Evolutionary conservation across 1,140 invertebrate species (phyloP).

Genomic region (Samia ricini): DNA sequence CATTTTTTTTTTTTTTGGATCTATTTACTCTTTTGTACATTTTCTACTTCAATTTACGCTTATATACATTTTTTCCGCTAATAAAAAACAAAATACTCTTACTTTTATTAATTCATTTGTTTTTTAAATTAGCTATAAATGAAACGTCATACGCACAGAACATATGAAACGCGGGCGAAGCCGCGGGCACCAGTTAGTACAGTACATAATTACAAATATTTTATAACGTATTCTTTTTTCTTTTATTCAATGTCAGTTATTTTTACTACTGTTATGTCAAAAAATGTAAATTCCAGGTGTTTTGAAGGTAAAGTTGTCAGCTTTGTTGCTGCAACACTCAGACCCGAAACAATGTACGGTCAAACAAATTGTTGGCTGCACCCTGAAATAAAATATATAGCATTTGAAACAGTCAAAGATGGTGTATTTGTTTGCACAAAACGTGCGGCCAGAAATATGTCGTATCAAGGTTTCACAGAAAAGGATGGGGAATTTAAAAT

Average conservation of each 20-base stretch:
- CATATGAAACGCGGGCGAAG: too few relatives aligned
- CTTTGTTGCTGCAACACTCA: slow-evolving; percentile 97
- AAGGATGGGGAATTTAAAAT: slow-evolving; percentile 88
- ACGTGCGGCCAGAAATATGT: slow-evolving; percentile 96
- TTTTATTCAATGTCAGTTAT: background rate
- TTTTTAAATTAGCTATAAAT: too few relatives aligned
- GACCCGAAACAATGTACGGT: slow-evolving; percentile 99
- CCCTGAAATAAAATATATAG: slow-evolving; percentile 96
- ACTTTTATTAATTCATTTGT: too few relatives aligned
- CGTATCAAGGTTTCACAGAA: slow-evolving; percentile 94
- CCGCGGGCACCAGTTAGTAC: too few relatives aligned
- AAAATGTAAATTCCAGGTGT: slow-evolving; percentile 61
- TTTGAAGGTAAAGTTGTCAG: slow-evolving; percentile 82
- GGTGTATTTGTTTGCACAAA: slow-evolving; percentile 93
- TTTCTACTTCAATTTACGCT: too few relatives aligned
- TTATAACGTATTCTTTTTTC: too few relatives aligned
- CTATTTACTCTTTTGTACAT: too few relatives aligned
- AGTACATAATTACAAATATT: too few relatives aligned
- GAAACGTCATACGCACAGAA: too few relatives aligned
- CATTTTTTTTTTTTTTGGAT: too few relatives aligned
- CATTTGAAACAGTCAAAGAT: slow-evolving; percentile 84
- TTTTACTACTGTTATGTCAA: background rate
- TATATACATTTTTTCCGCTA: too few relatives aligned
- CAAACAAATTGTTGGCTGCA: slow-evolving; percentile 99
- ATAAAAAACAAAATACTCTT: too few relatives aligned